Conservation (phyloP, 2,888 invertebrate genomes). For the Tanytarsus gracilentus region DNA sequence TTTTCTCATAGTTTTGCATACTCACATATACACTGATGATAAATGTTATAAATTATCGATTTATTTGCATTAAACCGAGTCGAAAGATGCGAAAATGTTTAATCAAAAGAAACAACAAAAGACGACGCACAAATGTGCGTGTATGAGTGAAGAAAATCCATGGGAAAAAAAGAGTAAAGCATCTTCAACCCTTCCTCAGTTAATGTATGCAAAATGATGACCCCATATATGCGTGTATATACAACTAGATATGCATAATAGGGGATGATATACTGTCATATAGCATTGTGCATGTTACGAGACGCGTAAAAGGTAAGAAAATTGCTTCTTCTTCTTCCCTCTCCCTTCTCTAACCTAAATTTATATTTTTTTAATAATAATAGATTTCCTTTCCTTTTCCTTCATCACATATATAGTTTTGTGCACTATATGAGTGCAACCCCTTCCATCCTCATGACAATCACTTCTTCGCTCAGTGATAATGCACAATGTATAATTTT, state of each 20-base stretch:
- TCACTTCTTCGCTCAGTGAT: conserved; percentile 7
- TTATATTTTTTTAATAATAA: conserved; percentile 3
- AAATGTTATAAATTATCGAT: conserved; percentile 29
- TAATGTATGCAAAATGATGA: conserved; percentile 29
- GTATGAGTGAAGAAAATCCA: conserved; percentile 13
- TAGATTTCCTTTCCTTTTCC: conserved; percentile 23
- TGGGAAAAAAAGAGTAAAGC: too few relatives aligned
- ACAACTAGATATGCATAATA: conserved; percentile 4
- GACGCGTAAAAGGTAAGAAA: conserved; percentile 24
- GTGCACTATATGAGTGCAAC: too few relatives aligned
- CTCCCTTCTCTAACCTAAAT: conserved; percentile 1
- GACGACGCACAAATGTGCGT: conserved; percentile 9
- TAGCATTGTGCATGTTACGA: neutral
- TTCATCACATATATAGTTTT: neutral
- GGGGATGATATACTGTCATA: conserved; percentile 28
- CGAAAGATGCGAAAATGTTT: conserved; percentile 4
- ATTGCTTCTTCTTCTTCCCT: neutral
- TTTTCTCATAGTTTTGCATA: conserved; percentile 30
- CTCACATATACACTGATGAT: neutral
- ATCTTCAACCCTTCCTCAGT: conserved; percentile 20
- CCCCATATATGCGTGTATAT: conserved; percentile 16
- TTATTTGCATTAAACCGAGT: conserved; percentile 29
- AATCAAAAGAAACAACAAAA: conserved; percentile 24
- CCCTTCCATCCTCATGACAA: too few relatives aligned
- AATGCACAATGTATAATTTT: too few relatives aligned